A percentile compares a stretch with the other conserved stretches of the same genome.
phyloP scores from a whole-genome alignment of 1,140 invertebrate species.

The Anagrus nilaparvatae region DNA sequence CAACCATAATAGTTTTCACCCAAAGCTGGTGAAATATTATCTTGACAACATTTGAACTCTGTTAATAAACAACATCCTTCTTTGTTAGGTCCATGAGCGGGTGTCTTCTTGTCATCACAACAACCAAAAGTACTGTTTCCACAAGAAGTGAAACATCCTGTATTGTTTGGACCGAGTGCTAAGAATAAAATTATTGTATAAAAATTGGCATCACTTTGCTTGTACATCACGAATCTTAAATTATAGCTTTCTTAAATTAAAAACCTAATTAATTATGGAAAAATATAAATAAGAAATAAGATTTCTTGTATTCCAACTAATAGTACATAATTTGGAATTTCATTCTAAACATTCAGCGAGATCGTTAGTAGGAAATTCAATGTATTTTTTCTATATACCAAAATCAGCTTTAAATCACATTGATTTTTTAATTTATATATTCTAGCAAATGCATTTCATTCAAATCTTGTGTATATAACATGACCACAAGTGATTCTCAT shows the following conservation, averaged over 20 bases:
- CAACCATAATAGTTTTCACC: slow-evolving; percentile 77
- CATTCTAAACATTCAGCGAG: too few relatives aligned
- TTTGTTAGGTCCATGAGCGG: slow-evolving; percentile 70
- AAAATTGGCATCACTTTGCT: too few relatives aligned
- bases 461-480: background rate
- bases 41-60: slow-evolving; percentile 77
- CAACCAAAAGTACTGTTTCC: slow-evolving; percentile 70
- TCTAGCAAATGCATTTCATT: background rate
- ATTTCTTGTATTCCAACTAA: too few relatives aligned
- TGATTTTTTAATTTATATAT: slow-evolving; percentile 17
- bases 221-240: too few relatives aligned
- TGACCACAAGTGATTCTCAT: too few relatives aligned
- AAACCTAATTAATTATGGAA: too few relatives aligned
- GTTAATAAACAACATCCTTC: slow-evolving; percentile 75
- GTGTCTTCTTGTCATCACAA: slow-evolving; percentile 74
- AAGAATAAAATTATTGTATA: slow-evolving; percentile 10
- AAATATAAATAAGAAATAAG: too few relatives aligned
- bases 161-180: slow-evolving; percentile 56
- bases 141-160: slow-evolving; percentile 67
- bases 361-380: too few relatives aligned
- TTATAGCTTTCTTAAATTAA: too few relatives aligned
- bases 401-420: too few relatives aligned
- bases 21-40: slow-evolving; percentile 72
- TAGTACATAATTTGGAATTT: too few relatives aligned
- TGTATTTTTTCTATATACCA: too few relatives aligned